phyloP scores from a whole-genome alignment of 1,140 invertebrate genomes.

The Bursaphelenchus mucronatus region DNA sequence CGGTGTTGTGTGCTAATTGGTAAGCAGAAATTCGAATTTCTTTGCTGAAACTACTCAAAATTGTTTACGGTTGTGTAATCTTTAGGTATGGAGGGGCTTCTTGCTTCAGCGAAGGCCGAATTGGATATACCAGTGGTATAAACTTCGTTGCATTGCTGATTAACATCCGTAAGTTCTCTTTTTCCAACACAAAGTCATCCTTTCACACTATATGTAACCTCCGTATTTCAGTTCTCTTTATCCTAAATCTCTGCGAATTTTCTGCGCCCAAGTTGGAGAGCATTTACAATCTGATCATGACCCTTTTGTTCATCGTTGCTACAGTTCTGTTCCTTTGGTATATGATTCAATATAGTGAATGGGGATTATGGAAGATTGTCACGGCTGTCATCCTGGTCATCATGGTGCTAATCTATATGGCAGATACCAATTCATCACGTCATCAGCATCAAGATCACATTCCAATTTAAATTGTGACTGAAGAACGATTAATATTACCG shows the following conservation, averaged over 20 bases:
- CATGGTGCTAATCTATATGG: conserved; percentile 13
- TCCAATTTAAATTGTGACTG: conserved; percentile 9
- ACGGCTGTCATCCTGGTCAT: conserved; percentile 14
- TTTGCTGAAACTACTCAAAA: neutral
- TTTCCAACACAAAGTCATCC: neutral
- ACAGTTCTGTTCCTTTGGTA: conserved; percentile 43
- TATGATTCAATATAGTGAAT: conserved; percentile 33
- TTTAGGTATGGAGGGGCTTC: conserved; percentile 42
- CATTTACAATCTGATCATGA: conserved; percentile 38
- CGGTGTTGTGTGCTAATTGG: conserved; percentile 50
- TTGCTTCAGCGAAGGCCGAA: conserved; percentile 48
- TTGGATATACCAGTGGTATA: conserved; percentile 39
- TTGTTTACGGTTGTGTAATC: neutral
- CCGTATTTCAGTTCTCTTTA: conserved; percentile 44
- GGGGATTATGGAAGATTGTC: conserved; percentile 26
- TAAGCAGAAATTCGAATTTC: conserved; percentile 25
- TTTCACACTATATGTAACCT: conserved; percentile 24
- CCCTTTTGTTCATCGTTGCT: conserved; percentile 45
- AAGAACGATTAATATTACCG: too few species aligned
- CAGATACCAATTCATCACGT: conserved; percentile 8
- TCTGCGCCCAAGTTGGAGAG: conserved; percentile 23
- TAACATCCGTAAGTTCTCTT: conserved; percentile 17
- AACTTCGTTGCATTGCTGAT: conserved; percentile 41
- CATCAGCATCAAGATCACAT: conserved; percentile 13
- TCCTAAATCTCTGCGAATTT: conserved; percentile 43